phyloP scores from a whole-genome alignment of 2,113 vertebrate species.

The Etia nguti region DNA sequence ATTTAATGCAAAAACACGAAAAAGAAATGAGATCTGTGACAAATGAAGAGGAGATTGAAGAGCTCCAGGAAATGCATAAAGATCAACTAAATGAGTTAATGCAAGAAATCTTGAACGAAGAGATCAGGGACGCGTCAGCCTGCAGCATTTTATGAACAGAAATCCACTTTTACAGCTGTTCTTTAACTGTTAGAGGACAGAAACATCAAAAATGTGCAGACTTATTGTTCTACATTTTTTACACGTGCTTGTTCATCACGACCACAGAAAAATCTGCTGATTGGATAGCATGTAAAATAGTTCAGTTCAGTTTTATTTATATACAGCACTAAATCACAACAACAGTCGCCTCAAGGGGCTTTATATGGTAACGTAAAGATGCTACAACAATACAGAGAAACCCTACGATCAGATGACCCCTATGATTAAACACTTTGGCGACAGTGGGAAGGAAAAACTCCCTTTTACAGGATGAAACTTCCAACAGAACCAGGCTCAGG shows the following conservation, averaged over 20 bases:
- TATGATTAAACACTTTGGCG: no score
- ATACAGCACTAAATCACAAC: accelerated
- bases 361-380: no score
- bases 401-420: no score
- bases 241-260: neutral
- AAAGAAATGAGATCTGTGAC: neutral
- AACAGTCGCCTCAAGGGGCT: neutral
- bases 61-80: neutral
- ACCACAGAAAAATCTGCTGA: neutral
- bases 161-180: neutral
- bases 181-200: neutral
- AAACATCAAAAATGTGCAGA: neutral
- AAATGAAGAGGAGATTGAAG: accelerated
- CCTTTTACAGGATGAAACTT: no score
- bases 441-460: no score
- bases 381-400: no score
- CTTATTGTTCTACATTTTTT: neutral
- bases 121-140: neutral
- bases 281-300: neutral
- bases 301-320: neutral
- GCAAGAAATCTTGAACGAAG: neutral
- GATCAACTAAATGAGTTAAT: neutral
- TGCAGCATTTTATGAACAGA: neutral
- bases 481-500: no score
- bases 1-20: neutral